Percentiles rank a stretch among this genome's conserved stretches.
These are phyloP conservation scores for Parnassius smintheus DNA, from an alignment of 2,888 invertebrate genomes.

Conservation along the genomic window DNA sequence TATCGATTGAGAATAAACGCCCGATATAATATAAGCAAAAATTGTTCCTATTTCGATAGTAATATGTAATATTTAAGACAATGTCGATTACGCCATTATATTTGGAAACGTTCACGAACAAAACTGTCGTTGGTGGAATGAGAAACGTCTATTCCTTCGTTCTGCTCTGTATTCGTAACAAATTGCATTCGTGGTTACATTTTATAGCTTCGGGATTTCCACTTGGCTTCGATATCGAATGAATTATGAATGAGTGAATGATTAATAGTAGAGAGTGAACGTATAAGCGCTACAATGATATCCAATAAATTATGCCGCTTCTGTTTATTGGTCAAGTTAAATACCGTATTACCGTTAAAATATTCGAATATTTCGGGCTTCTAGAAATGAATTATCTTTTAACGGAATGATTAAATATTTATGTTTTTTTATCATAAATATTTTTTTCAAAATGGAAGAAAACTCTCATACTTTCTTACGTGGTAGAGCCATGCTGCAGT, in stretches of 20 bases:
- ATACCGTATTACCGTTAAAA: conserved; percentile 1
- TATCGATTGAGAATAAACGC: not conserved
- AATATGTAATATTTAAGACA: not conserved
- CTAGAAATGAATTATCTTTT: too few relatives aligned
- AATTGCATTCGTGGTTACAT: conserved; percentile 28
- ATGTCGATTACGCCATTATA: not conserved
- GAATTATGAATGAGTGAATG: too few relatives aligned
- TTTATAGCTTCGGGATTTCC: conserved; percentile 18
- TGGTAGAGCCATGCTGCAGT: too few relatives aligned
- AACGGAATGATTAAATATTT: too few relatives aligned
- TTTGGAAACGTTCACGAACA: not conserved
- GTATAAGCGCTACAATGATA: conserved; percentile 28
- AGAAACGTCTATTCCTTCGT: conserved; percentile 10
- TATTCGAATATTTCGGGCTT: not conserved
- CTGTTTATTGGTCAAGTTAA: conserved; percentile 10
- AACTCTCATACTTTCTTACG: too few relatives aligned
- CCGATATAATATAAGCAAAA: not conserved
- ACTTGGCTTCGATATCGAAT: conserved; percentile 28
- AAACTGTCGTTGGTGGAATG: conserved; percentile 1
- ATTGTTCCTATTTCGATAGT: not conserved
- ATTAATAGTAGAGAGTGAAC: conserved; percentile 25
- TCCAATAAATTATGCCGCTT: conserved; percentile 14
- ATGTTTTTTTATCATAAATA: too few relatives aligned
- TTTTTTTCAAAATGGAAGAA: too few relatives aligned
- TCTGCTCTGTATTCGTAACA: conserved; percentile 28